Conservation (phyloP, 2,797 vertebrate species). For the Sebastes diaconus region DNA sequence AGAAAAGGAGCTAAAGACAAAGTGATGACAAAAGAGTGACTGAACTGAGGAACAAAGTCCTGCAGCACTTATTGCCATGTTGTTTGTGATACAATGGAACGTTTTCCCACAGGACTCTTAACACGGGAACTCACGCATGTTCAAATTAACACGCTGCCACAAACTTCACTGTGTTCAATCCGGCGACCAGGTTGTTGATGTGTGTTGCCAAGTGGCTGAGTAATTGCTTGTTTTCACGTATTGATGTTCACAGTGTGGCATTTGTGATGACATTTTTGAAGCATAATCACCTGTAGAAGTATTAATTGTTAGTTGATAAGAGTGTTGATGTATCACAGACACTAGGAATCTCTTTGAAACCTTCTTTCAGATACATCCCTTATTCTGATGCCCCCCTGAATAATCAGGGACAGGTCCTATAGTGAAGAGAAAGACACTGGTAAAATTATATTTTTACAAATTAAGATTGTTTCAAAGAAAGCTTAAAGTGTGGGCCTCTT, state of each 20-base stretch:
- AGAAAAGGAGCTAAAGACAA: neutral
- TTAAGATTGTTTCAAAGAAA: neutral
- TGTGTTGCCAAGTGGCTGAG: neutral
- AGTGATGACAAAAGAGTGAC: constrained; percentile 5
- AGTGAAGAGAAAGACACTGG: neutral
- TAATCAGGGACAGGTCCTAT: neutral
- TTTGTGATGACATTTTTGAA: neutral
- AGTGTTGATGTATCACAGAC: neutral
- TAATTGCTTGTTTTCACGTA: neutral
- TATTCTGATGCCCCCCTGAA: neutral
- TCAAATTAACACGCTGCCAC: constrained; percentile 20
- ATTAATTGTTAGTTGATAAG: neutral
- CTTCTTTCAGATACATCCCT: neutral
- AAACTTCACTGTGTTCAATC: neutral
- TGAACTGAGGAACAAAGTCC: constrained; percentile 32
- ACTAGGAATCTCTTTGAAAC: neutral
- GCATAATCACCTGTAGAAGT: neutral
- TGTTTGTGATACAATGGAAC: constrained; percentile 5
- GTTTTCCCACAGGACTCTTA: neutral
- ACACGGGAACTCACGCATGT: neutral
- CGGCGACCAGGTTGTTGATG: neutral
- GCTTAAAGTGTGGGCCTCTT: too few species aligned
- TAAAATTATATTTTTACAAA: neutral
- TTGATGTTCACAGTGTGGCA: neutral
- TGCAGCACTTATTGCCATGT: neutral